phyloP scores from a whole-genome alignment of 2,888 invertebrate species.

The Aleiodes testaceus region DNA sequence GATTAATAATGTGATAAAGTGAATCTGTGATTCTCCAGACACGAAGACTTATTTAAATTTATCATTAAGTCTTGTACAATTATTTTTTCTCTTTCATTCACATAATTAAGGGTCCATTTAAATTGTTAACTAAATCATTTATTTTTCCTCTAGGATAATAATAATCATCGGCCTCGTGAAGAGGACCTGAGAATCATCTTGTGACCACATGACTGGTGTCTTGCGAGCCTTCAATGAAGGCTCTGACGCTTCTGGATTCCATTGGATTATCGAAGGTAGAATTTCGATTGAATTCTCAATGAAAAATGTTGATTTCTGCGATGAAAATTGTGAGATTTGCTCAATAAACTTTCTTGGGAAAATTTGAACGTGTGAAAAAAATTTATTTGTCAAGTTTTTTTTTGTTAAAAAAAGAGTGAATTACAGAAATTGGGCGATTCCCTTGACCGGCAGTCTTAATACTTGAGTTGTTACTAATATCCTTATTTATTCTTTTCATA shows the following conservation, averaged over 20 bases:
- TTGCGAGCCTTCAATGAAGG: not conserved
- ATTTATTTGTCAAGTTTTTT: conserved; percentile 15
- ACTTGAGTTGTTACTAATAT: conserved; percentile 9
- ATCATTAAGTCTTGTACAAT: not conserved
- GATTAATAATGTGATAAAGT: not conserved
- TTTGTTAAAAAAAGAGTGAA: not conserved
- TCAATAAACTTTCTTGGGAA: not conserved
- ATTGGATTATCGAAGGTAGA: not conserved
- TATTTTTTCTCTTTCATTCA: not conserved
- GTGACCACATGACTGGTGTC: conserved; percentile 27
- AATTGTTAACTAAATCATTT: conserved; percentile 5
- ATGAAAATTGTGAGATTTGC: conserved; percentile 2
- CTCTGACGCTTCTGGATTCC: not conserved
- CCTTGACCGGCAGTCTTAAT: conserved; percentile 13
- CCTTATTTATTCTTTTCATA: not conserved
- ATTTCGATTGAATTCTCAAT: not conserved
- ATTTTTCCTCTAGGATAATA: conserved; percentile 18
- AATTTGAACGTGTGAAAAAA: not conserved
- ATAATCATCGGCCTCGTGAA: conserved; percentile 1
- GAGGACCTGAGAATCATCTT: conserved; percentile 14
- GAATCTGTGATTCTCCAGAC: not conserved
- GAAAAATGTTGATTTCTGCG: not conserved
- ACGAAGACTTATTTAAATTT: not conserved
- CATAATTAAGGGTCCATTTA: not conserved
- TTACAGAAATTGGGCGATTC: not conserved